Evolutionary conservation across 2,888 invertebrate genomes (phyloP).

Genomic region (Luperina nickerlii): DNA sequence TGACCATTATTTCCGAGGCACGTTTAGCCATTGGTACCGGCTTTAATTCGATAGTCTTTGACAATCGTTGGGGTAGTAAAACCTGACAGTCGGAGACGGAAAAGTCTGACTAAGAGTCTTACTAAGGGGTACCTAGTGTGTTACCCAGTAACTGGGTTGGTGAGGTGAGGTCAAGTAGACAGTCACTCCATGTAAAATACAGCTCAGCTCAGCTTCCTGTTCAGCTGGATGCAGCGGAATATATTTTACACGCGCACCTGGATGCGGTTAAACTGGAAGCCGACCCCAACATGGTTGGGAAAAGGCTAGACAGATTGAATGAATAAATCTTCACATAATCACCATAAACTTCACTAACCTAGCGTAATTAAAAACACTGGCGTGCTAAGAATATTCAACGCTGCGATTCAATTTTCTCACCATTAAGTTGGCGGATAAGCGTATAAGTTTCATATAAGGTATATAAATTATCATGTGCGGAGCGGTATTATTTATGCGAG

Average conservation of each 20-base stretch:
- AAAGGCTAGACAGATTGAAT: neutral
- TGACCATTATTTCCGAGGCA: neutral
- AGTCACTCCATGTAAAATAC: neutral
- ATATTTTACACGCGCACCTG: neutral
- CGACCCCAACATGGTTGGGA: neutral
- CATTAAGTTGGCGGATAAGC: slow-evolving; percentile 57
- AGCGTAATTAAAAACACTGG: slow-evolving; percentile 31
- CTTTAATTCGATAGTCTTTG: neutral
- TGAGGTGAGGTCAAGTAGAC: neutral
- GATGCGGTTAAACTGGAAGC: neutral
- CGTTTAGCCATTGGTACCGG: neutral
- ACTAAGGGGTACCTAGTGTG: neutral
- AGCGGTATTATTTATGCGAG: slow-evolving; percentile 67
- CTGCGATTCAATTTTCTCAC: slow-evolving; percentile 56
- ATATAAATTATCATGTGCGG: slow-evolving; percentile 62
- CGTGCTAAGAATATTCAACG: slow-evolving; percentile 18
- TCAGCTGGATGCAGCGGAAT: neutral
- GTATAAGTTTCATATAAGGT: slow-evolving; percentile 49
- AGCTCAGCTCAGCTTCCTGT: neutral
- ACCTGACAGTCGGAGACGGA: neutral
- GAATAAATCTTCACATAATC: slow-evolving; percentile 9
- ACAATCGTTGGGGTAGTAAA: neutral
- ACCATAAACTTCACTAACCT: slow-evolving; percentile 4
- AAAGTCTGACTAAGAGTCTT: neutral
- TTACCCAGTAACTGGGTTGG: neutral